Percentiles rank a stretch among this genome's conserved stretches.
phyloP scores from a whole-genome alignment of 2,797 vertebrate genomes.

The Tolypeutes matacus region DNA sequence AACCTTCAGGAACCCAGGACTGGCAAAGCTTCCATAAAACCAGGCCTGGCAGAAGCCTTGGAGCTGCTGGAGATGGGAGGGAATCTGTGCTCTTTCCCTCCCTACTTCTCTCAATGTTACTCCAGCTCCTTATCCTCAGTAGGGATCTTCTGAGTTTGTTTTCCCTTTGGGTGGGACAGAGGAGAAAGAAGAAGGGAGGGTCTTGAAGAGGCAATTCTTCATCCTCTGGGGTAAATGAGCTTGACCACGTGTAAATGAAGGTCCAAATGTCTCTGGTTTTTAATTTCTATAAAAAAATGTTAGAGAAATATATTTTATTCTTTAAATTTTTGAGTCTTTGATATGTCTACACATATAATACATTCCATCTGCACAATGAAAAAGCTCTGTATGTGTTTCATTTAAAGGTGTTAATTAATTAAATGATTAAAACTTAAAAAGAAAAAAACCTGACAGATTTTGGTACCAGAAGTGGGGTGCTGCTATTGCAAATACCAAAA shows the following conservation, averaged over 20 bases:
- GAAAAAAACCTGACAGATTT: too few relatives aligned
- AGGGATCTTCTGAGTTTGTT: conserved; percentile 49
- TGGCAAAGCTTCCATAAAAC: not conserved
- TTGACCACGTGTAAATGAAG: conserved; percentile 72
- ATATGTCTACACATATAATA: conserved; percentile 75
- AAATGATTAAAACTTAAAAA: conserved; percentile 83
- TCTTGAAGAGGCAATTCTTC: conserved; percentile 19
- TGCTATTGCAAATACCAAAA: too few relatives aligned
- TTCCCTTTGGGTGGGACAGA: conserved; percentile 54
- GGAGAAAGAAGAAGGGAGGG: conserved; percentile 51
- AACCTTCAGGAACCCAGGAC: not conserved
- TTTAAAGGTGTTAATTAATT: conserved; percentile 87
- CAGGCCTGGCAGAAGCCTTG: not conserved
- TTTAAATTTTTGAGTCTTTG: conserved; percentile 88
- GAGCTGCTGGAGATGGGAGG: not conserved
- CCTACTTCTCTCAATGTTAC: not conserved
- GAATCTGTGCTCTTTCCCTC: not conserved
- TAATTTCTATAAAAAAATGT: conserved; percentile 78
- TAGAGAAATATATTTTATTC: conserved; percentile 83
- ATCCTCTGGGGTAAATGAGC: conserved; percentile 67
- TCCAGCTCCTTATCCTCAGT: conserved; percentile 50
- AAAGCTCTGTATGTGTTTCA: conserved; percentile 91
- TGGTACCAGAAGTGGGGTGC: too few relatives aligned
- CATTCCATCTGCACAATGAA: conserved; percentile 83
- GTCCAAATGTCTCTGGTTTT: conserved; percentile 84